These are phyloP conservation scores for Eptatretus atami DNA, from an alignment of 2,797 vertebrate genomes.

Conservation along the genomic window DNA sequence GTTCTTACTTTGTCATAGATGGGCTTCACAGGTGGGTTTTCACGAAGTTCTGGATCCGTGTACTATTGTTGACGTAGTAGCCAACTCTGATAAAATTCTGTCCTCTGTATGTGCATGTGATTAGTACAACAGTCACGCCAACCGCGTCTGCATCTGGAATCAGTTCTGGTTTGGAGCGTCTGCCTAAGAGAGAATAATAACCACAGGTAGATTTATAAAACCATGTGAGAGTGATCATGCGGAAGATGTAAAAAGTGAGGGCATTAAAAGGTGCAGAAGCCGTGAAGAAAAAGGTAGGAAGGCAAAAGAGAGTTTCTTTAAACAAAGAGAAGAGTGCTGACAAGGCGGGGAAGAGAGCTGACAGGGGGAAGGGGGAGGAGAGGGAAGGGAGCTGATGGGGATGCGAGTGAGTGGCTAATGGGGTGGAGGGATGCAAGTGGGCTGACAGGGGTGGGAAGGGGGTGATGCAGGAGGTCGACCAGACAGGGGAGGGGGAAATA, in stretches of 20 bases:
- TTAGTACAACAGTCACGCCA: constrained; percentile 55
- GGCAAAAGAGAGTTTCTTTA: too few species aligned
- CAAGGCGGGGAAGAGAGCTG: background rate
- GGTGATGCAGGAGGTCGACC: background rate
- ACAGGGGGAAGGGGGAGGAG: background rate
- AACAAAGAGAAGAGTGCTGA: background rate
- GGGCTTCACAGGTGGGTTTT: constrained; percentile 50
- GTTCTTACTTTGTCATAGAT: constrained; percentile 39
- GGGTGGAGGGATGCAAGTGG: too few species aligned
- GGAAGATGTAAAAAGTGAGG: too few species aligned
- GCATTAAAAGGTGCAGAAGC: too few species aligned
- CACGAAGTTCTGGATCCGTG: constrained; percentile 37
- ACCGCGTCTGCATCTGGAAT: constrained; percentile 65
- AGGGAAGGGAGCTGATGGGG: background rate
- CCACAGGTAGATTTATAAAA: background rate
- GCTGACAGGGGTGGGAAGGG: background rate
- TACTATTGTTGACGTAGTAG: constrained; percentile 79
- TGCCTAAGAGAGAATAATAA: constrained; percentile 18
- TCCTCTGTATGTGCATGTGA: constrained; percentile 56
- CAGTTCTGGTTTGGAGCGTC: constrained; percentile 41
- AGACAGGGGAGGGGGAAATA: too few species aligned
- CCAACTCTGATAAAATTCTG: constrained; percentile 75
- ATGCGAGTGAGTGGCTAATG: too few species aligned
- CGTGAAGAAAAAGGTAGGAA: too few species aligned
- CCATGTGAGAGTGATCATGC: background rate